Conservation (phyloP, 2,113 vertebrate genomes). For the Tamias sibiricus region DNA sequence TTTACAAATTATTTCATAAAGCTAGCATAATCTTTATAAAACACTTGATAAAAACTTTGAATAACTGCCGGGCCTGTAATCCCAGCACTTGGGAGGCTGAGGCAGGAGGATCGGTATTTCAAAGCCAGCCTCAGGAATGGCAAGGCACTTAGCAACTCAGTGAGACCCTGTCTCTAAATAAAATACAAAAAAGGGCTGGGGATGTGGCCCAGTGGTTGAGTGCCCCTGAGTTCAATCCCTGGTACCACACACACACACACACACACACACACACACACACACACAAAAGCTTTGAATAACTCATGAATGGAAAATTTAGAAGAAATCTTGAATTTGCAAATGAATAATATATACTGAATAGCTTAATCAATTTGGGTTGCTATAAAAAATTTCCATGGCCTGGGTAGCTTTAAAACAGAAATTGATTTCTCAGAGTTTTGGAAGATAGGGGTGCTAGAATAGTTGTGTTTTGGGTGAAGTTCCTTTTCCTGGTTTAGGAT, state of each 20-base stretch:
- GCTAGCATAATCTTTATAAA: neutral
- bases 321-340: neutral
- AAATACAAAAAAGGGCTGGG: too few species aligned
- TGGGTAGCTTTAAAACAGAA: neutral
- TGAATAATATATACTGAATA: neutral
- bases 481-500: neutral
- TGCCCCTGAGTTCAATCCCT: too few species aligned
- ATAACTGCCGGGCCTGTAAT: too few species aligned
- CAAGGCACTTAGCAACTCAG: too few species aligned
- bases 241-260: too few species aligned
- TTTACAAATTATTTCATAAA: neutral
- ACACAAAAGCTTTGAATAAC: neutral
- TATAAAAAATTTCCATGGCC: neutral
- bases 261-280: too few species aligned
- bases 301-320: neutral
- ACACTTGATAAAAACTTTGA: neutral
- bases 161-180: too few species aligned
- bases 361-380: neutral
- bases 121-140: too few species aligned
- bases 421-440: neutral
- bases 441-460: neutral
- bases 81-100: too few species aligned
- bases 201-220: too few species aligned
- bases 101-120: too few species aligned
- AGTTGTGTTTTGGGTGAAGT: neutral